Conservation (phyloP, 2,888 invertebrate genomes). For the Euzophera pinguis region DNA sequence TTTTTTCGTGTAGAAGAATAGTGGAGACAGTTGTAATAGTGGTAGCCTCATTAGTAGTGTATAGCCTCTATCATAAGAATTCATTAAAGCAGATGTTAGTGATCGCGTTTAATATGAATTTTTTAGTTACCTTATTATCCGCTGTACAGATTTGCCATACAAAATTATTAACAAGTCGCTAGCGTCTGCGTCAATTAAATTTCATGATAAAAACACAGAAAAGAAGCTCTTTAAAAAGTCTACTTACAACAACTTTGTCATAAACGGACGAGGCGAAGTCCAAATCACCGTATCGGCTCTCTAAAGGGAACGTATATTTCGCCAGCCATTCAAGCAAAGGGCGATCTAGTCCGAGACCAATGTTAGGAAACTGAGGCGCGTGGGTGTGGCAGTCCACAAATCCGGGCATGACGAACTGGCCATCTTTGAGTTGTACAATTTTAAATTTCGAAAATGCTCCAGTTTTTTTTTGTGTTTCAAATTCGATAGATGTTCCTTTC, state of each 20-base stretch:
- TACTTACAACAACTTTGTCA: slow-evolving; percentile 88
- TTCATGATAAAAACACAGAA: too few species aligned
- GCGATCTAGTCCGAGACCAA: slow-evolving; percentile 89
- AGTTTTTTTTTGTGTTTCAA: slow-evolving; percentile 26
- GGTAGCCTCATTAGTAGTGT: too few species aligned
- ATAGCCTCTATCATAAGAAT: too few species aligned
- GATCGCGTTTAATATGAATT: too few species aligned
- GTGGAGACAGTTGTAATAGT: too few species aligned
- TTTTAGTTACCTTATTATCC: too few species aligned
- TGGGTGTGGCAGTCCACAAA: slow-evolving; percentile 95
- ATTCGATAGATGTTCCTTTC: slow-evolving; percentile 42
- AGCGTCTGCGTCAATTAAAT: too few species aligned
- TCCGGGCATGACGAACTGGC: slow-evolving; percentile 91
- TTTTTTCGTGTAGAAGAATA: neutral
- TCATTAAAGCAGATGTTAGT: too few species aligned
- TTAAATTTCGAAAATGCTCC: slow-evolving; percentile 34
- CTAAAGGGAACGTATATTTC: slow-evolving; percentile 91
- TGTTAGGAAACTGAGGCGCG: slow-evolving; percentile 93
- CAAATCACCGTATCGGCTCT: slow-evolving; percentile 84
- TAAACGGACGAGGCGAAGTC: slow-evolving; percentile 86
- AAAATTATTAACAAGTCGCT: too few species aligned
- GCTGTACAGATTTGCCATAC: too few species aligned
- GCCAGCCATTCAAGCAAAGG: slow-evolving; percentile 91
- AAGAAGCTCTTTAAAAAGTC: neutral
- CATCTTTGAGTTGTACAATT: slow-evolving; percentile 36